Evolutionary conservation across 2,888 invertebrate species (phyloP), one percentile per base, ranked within the genome.

Genomic region (Eupeodes luniger): DNA sequence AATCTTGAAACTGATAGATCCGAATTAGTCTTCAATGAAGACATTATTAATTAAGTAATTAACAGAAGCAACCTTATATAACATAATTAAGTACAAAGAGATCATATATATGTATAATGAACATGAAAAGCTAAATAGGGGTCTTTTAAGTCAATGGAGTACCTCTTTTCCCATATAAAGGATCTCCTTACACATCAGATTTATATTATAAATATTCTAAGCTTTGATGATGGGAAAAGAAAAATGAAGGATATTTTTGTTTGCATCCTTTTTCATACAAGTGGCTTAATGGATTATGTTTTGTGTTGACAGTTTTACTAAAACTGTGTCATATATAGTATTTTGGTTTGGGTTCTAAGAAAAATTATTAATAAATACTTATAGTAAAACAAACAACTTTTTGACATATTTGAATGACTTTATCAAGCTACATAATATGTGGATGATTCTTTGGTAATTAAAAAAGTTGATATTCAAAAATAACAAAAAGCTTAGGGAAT

Each of bases 261-360:
- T 47, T 47, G 44, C 12, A 64, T 27, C 19, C 1, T 47, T 4
- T 64, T 16, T 40, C 40, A 40, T 12, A 64, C 47, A 64, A 27
- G 47, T 19, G 47, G 27, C 16, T 64, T 47, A 64, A 27, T 64
- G 64, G 64, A 47, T 64, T 47, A 47, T 64, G 14, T 47, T 64
- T 47, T 64, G 19, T 47, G 44, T 64, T 64, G 64, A 64, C 47
- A 64, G 44, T 57, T 12, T 12, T 11, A 59, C 14, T 14, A 59
- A 59, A 40, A 7, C 9, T 5, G 5, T 34, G 27, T 59, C 3
- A 3, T 4, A 14, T 27, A 27, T 34, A 19, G 4, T 19, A 14
- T 59, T 59, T 14, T 59, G 27, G 11, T 59, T 59, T 12, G 34
- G 14, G 14, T 57, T 27, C 27, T 27, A 27, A 27, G 27, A 27